Evolutionary conservation across 2,888 invertebrate genomes (phyloP).

Genomic region (Noctua janthina): DNA sequence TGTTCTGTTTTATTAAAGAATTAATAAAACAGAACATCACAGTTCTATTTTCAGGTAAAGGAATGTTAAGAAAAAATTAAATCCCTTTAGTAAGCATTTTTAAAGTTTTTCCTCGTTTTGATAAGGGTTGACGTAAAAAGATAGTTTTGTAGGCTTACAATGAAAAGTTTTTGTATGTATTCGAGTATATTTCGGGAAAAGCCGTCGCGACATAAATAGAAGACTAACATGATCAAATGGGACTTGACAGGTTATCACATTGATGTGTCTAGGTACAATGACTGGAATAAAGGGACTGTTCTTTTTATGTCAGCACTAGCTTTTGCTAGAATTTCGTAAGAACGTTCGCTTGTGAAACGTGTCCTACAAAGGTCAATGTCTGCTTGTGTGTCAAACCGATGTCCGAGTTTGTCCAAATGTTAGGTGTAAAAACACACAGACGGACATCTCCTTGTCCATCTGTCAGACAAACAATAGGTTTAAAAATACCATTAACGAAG

Average conservation of each 20-base stretch:
- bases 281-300: background rate
- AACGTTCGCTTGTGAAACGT: background rate
- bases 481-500: too few relatives aligned
- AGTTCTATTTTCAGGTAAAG: background rate
- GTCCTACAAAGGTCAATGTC: background rate
- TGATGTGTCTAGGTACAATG: background rate
- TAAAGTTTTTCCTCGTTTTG: constrained; percentile 11
- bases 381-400: background rate
- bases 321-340: background rate
- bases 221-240: background rate
- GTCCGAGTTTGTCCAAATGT: background rate
- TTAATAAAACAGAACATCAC: too few relatives aligned
- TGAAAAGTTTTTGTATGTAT: background rate
- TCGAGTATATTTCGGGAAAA: background rate
- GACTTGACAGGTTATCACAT: constrained; percentile 28
- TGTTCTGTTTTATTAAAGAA: too few relatives aligned
- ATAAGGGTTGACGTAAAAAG: constrained; percentile 49
- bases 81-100: constrained; percentile 2
- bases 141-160: constrained; percentile 5
- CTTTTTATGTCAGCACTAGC: background rate
- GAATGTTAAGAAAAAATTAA: constrained; percentile 1
- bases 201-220: background rate
- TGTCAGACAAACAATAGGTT: background rate
- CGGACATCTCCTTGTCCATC: background rate
- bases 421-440: background rate